A percentile compares a stretch with the other conserved stretches of the same genome.
phyloP scores from a whole-genome alignment of 2,888 invertebrate genomes.

The Phymatocera aterrima region DNA sequence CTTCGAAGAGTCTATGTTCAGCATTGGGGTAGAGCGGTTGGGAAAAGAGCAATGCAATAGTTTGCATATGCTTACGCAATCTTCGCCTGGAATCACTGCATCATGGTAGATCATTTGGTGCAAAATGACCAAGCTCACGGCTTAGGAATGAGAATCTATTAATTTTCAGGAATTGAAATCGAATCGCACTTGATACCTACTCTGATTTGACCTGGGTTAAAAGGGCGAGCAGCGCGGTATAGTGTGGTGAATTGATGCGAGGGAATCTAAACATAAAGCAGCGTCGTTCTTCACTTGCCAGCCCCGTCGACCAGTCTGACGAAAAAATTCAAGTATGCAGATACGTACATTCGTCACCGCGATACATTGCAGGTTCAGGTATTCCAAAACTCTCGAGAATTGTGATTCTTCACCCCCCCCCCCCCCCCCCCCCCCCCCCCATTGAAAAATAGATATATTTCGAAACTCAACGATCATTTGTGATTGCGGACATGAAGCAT shows the following conservation, averaged over 20 bases:
- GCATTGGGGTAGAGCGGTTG: background rate
- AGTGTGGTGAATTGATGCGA: slow-evolving; percentile 22
- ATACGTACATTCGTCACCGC: background rate
- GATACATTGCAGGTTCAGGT: background rate
- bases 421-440: too few species aligned
- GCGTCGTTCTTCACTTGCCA: slow-evolving; percentile 21
- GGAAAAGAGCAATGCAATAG: background rate
- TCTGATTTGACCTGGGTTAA: slow-evolving; percentile 29
- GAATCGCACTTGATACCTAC: slow-evolving; percentile 29
- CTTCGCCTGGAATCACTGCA: background rate
- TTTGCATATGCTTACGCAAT: slow-evolving; percentile 20
- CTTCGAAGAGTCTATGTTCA: background rate
- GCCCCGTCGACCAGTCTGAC: background rate
- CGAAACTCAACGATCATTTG: background rate
- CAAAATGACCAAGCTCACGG: slow-evolving; percentile 13
- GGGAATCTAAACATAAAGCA: slow-evolving; percentile 40
- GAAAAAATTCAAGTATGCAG: slow-evolving; percentile 3
- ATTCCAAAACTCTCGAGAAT: background rate
- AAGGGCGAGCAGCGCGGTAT: slow-evolving; percentile 5
- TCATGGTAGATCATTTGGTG: background rate
- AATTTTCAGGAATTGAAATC: slow-evolving; percentile 35
- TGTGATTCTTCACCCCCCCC: background rate
- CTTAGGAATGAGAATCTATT: slow-evolving; percentile 37
- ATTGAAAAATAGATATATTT: background rate
- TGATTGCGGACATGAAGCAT: background rate